Conservation (phyloP, 2,888 invertebrate genomes). For the Acanthosoma haemorrhoidale region DNA sequence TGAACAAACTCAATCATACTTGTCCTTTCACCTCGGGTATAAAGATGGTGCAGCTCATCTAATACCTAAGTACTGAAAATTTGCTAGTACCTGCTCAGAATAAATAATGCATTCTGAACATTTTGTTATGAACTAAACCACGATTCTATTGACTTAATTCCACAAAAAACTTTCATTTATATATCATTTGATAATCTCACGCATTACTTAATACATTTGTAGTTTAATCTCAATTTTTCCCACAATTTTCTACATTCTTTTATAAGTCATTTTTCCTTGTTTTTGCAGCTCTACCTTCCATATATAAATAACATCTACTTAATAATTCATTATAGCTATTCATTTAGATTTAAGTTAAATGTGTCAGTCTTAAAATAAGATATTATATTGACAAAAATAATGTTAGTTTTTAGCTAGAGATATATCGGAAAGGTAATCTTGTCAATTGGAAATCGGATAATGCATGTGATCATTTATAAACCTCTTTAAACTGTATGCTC, state of each 20-base stretch:
- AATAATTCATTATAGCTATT: slow-evolving; percentile 6
- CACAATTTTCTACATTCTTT: not conserved
- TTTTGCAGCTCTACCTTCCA: not conserved
- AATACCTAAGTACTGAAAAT: no score
- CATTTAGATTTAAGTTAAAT: slow-evolving; percentile 9
- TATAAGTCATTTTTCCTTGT: not conserved
- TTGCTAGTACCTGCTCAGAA: no score
- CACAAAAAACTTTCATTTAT: no score
- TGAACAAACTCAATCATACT: no score
- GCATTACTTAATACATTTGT: no score
- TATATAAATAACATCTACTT: not conserved
- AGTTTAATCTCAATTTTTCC: slow-evolving; percentile 3
- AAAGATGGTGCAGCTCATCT: no score
- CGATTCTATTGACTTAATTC: no score
- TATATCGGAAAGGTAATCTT: not conserved
- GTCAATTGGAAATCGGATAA: not conserved
- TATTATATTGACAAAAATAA: not conserved
- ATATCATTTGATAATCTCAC: no score
- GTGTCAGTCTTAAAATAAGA: slow-evolving; percentile 7
- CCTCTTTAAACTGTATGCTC: no score
- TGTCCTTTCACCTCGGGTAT: no score
- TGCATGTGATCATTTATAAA: not conserved
- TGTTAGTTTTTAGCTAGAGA: not conserved
- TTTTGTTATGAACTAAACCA: no score
- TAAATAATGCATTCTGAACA: no score